phyloP scores from a whole-genome alignment of 2,797 vertebrate genomes.

The Smutsia gigantea region DNA sequence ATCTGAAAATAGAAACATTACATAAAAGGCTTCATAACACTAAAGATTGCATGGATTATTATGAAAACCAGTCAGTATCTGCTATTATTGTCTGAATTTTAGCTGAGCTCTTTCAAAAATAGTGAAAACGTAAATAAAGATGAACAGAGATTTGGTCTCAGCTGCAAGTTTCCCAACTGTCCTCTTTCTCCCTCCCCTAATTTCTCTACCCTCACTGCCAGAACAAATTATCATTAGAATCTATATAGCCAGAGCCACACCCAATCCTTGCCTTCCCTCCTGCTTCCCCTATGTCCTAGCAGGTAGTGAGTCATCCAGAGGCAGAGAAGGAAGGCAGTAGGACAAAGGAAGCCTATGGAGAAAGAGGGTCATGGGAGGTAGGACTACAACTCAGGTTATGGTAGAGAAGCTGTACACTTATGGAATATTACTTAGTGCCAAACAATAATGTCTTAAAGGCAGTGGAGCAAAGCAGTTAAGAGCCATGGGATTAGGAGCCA shows the following conservation, averaged over 20 bases:
- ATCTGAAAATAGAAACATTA: conserved; percentile 46
- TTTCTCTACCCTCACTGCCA: not conserved
- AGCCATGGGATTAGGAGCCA: not conserved
- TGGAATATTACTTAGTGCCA: not conserved
- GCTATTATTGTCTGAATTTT: not conserved
- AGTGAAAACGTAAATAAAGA: not conserved
- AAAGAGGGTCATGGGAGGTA: not conserved
- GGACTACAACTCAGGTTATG: not conserved
- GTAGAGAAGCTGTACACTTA: conserved; percentile 1
- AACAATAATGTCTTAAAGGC: conserved; percentile 16
- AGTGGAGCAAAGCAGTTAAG: not conserved
- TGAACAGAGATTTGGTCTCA: conserved; percentile 3
- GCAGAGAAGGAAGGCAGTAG: not conserved
- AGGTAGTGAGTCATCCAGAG: not conserved
- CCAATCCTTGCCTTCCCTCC: not conserved
- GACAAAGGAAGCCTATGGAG: not conserved
- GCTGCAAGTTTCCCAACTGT: not conserved
- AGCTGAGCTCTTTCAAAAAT: conserved; percentile 30
- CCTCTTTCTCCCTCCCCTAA: not conserved
- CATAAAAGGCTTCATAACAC: not conserved
- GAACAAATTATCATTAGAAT: not conserved
- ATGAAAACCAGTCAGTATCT: not conserved
- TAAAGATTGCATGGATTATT: not conserved
- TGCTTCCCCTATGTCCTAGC: not conserved
- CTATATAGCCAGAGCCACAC: not conserved